Evolutionary conservation across 1,140 invertebrate species (phyloP).

Genomic region (Drosophila ercepeae): DNA sequence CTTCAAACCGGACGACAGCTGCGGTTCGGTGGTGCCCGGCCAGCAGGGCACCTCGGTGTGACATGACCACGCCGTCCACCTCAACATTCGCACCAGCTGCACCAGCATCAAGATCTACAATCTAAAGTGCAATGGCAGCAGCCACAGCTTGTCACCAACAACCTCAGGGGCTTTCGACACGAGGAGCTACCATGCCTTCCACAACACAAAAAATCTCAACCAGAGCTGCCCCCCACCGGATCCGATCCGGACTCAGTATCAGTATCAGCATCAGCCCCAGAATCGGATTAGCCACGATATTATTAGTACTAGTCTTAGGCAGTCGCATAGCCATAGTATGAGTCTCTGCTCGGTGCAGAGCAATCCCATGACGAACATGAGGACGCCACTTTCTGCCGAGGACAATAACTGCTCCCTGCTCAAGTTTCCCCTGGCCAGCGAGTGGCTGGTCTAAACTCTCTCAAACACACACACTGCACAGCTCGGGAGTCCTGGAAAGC

Average conservation of each 20-base stretch:
- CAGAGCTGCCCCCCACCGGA: constrained; percentile 25
- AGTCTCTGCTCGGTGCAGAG: constrained; percentile 62
- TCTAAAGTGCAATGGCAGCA: constrained; percentile 67
- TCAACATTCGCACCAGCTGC: constrained; percentile 67
- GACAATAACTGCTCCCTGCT: constrained; percentile 81
- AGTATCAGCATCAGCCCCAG: constrained; percentile 11
- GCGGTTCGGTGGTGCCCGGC: constrained; percentile 77
- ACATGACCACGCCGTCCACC: constrained; percentile 78
- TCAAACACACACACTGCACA: neutral
- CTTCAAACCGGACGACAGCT: constrained; percentile 65
- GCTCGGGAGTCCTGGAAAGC: constrained; percentile 53
- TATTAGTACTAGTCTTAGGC: constrained; percentile 65
- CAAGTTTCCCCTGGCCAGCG: constrained; percentile 80
- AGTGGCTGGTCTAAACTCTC: constrained; percentile 73
- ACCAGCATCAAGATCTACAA: constrained; percentile 65
- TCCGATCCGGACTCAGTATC: neutral
- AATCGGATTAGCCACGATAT: constrained; percentile 60
- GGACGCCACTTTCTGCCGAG: constrained; percentile 72
- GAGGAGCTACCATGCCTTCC: constrained; percentile 49
- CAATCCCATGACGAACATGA: constrained; percentile 38
- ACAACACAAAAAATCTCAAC: constrained; percentile 80
- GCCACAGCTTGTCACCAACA: constrained; percentile 77
- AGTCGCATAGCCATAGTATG: constrained; percentile 53
- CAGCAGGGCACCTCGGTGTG: constrained; percentile 83
- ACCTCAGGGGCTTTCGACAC: constrained; percentile 58